These are phyloP conservation scores for Thereuonema tuberculata DNA, from an alignment of 1,140 invertebrate genomes.

Conservation along the genomic window DNA sequence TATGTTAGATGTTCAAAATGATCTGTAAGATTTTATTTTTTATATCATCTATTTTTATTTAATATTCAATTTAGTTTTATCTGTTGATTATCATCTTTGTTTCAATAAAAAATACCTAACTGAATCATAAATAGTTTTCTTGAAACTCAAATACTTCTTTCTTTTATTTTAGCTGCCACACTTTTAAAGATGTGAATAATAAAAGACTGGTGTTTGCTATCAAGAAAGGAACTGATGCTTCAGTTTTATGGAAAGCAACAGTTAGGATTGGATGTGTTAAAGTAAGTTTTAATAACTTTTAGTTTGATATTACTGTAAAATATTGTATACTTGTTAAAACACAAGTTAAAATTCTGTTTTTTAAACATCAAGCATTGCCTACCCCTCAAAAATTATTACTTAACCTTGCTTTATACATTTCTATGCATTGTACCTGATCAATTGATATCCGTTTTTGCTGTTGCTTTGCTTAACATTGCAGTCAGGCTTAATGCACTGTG, in stretches of 20 bases:
- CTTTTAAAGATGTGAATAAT: conserved; percentile 42
- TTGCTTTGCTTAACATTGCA: no score
- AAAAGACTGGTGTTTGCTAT: conserved; percentile 49
- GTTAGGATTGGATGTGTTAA: conserved; percentile 50
- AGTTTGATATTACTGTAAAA: background rate
- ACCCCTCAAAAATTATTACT: no score
- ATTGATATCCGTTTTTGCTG: no score
- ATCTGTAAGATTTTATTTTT: conserved; percentile 2
- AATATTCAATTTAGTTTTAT: background rate
- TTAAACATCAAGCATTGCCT: no score
- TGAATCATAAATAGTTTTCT: conserved; percentile 5
- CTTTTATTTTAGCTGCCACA: conserved; percentile 36
- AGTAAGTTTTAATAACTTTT: conserved; percentile 22
- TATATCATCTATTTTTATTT: background rate
- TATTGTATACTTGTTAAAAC: background rate
- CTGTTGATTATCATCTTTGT: conserved; percentile 3
- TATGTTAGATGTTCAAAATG: no score
- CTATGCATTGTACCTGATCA: no score
- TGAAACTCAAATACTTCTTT: conserved; percentile 9
- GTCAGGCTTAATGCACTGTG: no score
- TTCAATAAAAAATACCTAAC: conserved; percentile 4
- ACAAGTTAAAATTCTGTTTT: conserved; percentile 30
- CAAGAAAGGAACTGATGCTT: conserved; percentile 45
- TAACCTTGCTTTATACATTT: no score
- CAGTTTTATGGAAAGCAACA: conserved; percentile 51